Conservation (phyloP, 2,797 vertebrate genomes). For the Poeciliopsis presidionis region DNA sequence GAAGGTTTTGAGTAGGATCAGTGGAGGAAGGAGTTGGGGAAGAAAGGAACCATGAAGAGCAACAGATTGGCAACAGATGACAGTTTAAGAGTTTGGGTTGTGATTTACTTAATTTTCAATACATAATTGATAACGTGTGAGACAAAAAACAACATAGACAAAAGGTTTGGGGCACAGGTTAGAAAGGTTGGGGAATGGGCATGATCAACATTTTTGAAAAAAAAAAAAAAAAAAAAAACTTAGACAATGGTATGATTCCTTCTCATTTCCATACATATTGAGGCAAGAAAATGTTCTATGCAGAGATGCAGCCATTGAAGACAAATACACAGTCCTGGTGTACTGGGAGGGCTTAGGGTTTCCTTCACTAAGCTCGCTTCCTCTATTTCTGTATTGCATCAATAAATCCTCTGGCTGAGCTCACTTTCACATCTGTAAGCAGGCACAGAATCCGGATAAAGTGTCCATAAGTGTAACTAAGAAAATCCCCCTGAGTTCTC, state of each 20-base stretch:
- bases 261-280: constrained; percentile 84
- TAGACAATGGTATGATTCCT: constrained; percentile 73
- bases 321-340: constrained; percentile 58
- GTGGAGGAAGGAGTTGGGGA: constrained; percentile 26
- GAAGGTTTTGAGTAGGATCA: constrained; percentile 37
- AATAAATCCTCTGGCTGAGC: constrained; percentile 56
- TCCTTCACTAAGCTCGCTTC: constrained; percentile 62
- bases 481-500: constrained; percentile 46
- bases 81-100: constrained; percentile 67
- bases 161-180: constrained; percentile 26
- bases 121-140: constrained; percentile 80
- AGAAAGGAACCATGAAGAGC: constrained; percentile 26
- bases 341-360: constrained; percentile 62
- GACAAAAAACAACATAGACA: constrained; percentile 31
- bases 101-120: constrained; percentile 72
- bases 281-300: constrained; percentile 51
- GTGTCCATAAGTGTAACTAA: constrained; percentile 53
- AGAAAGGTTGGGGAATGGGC: constrained; percentile 32
- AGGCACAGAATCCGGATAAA: constrained; percentile 52
- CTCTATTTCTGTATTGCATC: constrained; percentile 61
- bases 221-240: constrained; percentile 43
- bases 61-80: constrained; percentile 51
- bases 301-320: constrained; percentile 57
- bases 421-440: constrained; percentile 58
- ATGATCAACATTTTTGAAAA: constrained; percentile 74